Evolutionary conservation across 2,113 vertebrate species (phyloP), one percentile per base, ranked within the genome.

Genomic region (Aleadryas rufinucha): DNA sequence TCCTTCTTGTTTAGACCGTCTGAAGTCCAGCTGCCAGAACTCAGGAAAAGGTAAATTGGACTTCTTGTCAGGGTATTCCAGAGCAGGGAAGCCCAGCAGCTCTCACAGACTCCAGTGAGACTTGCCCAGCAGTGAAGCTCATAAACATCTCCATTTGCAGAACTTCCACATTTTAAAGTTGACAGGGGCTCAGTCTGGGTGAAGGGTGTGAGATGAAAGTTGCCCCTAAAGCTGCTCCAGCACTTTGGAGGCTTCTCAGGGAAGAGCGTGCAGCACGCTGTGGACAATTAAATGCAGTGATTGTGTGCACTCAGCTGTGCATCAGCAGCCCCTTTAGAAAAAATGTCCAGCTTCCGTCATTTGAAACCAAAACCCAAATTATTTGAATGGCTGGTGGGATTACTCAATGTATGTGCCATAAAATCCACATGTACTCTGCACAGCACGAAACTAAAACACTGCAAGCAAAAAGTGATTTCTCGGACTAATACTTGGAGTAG

Each of bases 111-210:
- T 83, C 66, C 71, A 90, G 26, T 1, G 2, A 41, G 47, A 7
- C 44, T 49, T 70, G 74, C 30, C 57, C 72, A 63, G 92, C 31
- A 86, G 37, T 47, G 41, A 76, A 88, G 18, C 30, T 28, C 13
- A 35, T 10, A 69, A 72, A 63, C 47, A 65, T 70, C 74, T 68
- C 50, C 1, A 2, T 35, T 52, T 69, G 41, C 23, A 30, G 64
- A 70, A 52, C 16, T 52, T 84, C 24, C n/a, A 41, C 7, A 13
- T 60, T 91, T 77, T 84, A 39, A 87, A 66, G 21, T 39, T 45
- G 57, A 19, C 7, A 66, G n/a, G 27, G 21, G 16, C 31, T 93
- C 0, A 0, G 39, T 20, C 37, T 78, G 60, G 11, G 12, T 71
- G 44, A 81, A 18, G 8, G 16, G 26, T 6, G 7, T 27, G 44